Base-by-base conservation (phyloP, 2,888 invertebrate species). In the Suillia variegata region DNA sequence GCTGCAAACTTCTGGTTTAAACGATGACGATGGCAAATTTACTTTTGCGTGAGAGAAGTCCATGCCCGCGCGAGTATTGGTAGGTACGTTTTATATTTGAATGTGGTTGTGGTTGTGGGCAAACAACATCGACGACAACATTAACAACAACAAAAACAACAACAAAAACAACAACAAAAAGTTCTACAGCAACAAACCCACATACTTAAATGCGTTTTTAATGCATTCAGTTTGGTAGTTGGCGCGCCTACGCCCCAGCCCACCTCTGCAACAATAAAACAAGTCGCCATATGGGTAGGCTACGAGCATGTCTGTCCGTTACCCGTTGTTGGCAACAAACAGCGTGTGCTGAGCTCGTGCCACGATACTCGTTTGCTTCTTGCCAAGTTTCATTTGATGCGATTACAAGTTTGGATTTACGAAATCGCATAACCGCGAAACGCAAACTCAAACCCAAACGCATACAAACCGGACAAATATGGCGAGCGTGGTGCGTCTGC, bases 301-400 rank as follows among this genome's bases (percentile, higher is more conserved):
- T 31, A 10, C 6, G 38, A 10, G 4, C 13, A 38, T 38, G 38
- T 5, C 6, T 38, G 38, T 5, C 6, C 6, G 5, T 26, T 26
- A 10, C 6, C 45, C 34, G 50, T 12, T 10, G 58, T 17, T 38
- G 53, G 13, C 62, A 58, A 21, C 49, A 38, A 4, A 8, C 6
- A 62, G 73, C 71, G 74, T 75, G 74, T 74, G 74, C 75, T 66
- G 65, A 65, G 74, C 74, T 74, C 74, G 74, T 74, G 74, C 74
- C 74, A 74, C 74, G 71, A 68, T 58, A n/a, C n/a, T n/a, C n/a
- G n/a, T n/a, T n/a, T n/a, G n/a, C n/a, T n/a, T n/a, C n/a, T 49
- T 51, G 54, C 26, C 49, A 54, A 52, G 48, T 24, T 50, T 31
- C 51, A 54, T 42, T 54, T 51, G 54, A 55, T 31, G 47, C 50